A percentile compares a stretch with the other conserved stretches of the same genome.
phyloP scores from a whole-genome alignment of 2,113 vertebrate genomes.

The Hyperopisus bebe region DNA sequence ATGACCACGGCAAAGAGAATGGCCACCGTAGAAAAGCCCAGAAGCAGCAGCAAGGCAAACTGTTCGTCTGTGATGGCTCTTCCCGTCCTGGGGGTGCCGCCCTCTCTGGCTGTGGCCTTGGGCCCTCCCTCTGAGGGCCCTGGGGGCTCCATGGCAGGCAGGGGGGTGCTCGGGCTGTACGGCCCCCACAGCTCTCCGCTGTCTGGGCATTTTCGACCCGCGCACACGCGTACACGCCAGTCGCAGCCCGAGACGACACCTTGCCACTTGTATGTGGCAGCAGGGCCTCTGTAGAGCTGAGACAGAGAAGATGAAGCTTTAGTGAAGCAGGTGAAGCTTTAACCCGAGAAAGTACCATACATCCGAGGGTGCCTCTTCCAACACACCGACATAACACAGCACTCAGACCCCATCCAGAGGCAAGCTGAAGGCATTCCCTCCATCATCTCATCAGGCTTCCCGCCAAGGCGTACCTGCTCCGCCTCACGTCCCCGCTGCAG shows the following conservation, averaged over 20 bases:
- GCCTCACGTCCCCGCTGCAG: constrained; percentile 61
- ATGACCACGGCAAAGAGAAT: constrained; percentile 63
- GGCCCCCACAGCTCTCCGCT: constrained; percentile 57
- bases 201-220: constrained; percentile 57
- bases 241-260: constrained; percentile 53
- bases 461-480: constrained; percentile 55
- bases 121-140: not conserved
- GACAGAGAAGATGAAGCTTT: not conserved
- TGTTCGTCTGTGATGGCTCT: constrained; percentile 54
- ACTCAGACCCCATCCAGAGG: not conserved
- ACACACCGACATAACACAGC: not conserved
- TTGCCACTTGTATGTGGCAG: constrained; percentile 56
- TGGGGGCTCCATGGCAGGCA: constrained; percentile 52
- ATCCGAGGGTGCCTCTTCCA: not conserved
- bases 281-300: constrained; percentile 68
- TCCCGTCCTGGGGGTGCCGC: constrained; percentile 38
- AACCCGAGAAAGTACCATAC: not conserved
- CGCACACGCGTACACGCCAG: constrained; percentile 59
- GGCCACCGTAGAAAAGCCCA: constrained; percentile 58
- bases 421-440: not conserved
- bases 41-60: constrained; percentile 55
- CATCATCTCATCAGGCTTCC: not conserved
- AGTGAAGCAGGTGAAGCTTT: not conserved
- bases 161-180: constrained; percentile 56
- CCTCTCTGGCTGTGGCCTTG: not conserved